Percentiles rank a stretch among this genome's conserved stretches.
phyloP scores from a whole-genome alignment of 2,888 invertebrate genomes.

The Habroteleia sp. region DNA sequence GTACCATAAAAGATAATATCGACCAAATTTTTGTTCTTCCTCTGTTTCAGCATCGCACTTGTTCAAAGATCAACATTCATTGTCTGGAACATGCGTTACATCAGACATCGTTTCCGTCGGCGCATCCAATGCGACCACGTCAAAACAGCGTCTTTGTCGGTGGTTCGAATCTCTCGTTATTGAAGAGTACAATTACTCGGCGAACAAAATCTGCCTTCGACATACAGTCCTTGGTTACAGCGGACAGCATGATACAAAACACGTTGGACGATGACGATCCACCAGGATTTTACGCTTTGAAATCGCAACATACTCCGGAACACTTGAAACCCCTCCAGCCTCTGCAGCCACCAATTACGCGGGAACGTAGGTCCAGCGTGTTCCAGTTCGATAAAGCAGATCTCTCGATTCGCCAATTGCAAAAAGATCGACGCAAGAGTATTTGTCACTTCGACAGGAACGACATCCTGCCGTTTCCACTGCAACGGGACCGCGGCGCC shows the following conservation, averaged over 20 bases:
- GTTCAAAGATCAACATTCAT: conserved; percentile 86
- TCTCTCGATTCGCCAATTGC: conserved; percentile 67
- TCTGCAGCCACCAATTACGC: conserved; percentile 60
- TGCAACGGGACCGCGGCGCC: conserved; percentile 69
- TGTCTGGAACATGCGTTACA: conserved; percentile 83
- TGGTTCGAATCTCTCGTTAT: conserved; percentile 84
- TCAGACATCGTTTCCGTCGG: conserved; percentile 72
- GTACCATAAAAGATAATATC: too few species aligned
- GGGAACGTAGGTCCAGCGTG: conserved; percentile 71
- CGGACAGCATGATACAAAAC: conserved; percentile 76
- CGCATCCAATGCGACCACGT: conserved; percentile 81
- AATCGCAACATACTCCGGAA: conserved; percentile 45
- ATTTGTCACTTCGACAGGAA: conserved; percentile 70
- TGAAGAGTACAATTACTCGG: conserved; percentile 86
- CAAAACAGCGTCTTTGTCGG: conserved; percentile 94
- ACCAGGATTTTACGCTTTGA: conserved; percentile 47
- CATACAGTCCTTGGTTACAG: conserved; percentile 87
- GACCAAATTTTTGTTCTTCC: too few species aligned
- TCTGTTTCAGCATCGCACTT: conserved; percentile 85
- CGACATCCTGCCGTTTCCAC: conserved; percentile 65
- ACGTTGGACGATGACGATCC: conserved; percentile 59
- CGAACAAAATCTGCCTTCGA: conserved; percentile 92
- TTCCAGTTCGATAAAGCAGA: conserved; percentile 64
- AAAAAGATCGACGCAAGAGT: conserved; percentile 71
- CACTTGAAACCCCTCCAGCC: conserved; percentile 25